Percentiles rank a stretch among this genome's conserved stretches.
These are phyloP conservation scores for Drepanosiphum platanoidis DNA, from an alignment of 2,888 invertebrate species.

Conservation along the genomic window DNA sequence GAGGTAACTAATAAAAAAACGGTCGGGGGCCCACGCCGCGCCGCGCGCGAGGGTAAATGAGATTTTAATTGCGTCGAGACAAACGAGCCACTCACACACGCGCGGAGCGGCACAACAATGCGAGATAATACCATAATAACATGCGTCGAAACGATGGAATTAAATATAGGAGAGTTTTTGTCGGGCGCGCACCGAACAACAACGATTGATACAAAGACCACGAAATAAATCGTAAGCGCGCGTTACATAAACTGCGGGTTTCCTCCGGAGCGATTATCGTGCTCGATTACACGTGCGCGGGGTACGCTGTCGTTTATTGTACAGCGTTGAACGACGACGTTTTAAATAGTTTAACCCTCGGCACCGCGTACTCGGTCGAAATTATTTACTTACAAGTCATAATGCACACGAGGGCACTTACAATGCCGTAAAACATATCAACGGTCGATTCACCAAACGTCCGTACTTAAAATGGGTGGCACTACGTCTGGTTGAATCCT, in stretches of 20 bases:
- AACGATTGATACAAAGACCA: constrained; percentile 20
- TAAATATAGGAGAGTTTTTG: constrained; percentile 15
- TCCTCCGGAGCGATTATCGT: neutral
- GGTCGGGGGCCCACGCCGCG: neutral
- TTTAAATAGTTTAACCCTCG: too few species aligned
- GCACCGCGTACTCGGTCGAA: too few species aligned
- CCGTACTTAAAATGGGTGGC: too few species aligned
- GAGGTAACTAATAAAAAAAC: neutral
- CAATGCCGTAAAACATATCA: too few species aligned
- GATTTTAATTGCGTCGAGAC: constrained; percentile 26
- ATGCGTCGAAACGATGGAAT: constrained; percentile 14
- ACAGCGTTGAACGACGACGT: too few species aligned
- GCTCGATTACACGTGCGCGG: neutral
- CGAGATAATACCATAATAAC: neutral
- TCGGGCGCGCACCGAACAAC: constrained; percentile 18
- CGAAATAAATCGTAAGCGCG: neutral
- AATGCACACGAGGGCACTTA: too few species aligned
- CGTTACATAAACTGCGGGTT: constrained; percentile 34
- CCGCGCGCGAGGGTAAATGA: neutral
- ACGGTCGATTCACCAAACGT: too few species aligned
- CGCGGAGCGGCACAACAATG: neutral
- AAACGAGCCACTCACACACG: neutral
- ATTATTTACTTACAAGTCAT: too few species aligned
- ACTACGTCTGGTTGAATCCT: too few species aligned
- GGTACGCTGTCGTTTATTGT: too few species aligned